Evolutionary conservation across 2,797 vertebrate species (phyloP), one percentile per base, ranked within the genome.

Genomic region (Enteromius unitaeniatus): DNA sequence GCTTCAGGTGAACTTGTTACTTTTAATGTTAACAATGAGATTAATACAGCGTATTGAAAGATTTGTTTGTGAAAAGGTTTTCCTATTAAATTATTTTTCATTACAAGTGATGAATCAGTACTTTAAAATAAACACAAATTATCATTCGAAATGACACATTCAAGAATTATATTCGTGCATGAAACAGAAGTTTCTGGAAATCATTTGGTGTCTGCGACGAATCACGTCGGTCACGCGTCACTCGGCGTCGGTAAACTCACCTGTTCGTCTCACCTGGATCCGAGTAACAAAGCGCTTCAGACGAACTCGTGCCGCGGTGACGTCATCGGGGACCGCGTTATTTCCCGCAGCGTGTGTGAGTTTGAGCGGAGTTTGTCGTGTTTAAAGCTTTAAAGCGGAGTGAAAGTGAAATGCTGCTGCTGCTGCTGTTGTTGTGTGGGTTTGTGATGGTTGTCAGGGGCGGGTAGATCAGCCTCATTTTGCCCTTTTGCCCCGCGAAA

Each of bases 401-500:
- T 51, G 68, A 2, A 0, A 4, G 42, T 49, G 62, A 49, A n/a
- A n/a, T n/a, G 60, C 31, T 69, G 28, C 28, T 28, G 67, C 34
- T 51, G 70, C 34, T 51, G 70, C 19, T 40, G 73, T 72, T 53
- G 67, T 73, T 79, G 75, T 78, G 68, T 70, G 67, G 65, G 55
- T 58, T 72, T 58, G 82, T 72, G 42, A 72, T 79, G 68, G 83
- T 84, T 85, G 83, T 80, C 78, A 85, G 70, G 78, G 83, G 83
- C 83, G 83, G 83, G 83, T 34, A 67, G 37, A 49, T 80, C 72
- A 37, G 80, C 47, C 74, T 79, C 78, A 67, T 62, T 68, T 79
- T 69, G 82, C 83, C 85, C 84, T 62, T 86, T 86, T 77, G 80
- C 78, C 85, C 76, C 84, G 19, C 53, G 64, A 60, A 79, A 53